Conservation (phyloP, 92 coral and sea anemone genomes). For the Porites lobata region DNA sequence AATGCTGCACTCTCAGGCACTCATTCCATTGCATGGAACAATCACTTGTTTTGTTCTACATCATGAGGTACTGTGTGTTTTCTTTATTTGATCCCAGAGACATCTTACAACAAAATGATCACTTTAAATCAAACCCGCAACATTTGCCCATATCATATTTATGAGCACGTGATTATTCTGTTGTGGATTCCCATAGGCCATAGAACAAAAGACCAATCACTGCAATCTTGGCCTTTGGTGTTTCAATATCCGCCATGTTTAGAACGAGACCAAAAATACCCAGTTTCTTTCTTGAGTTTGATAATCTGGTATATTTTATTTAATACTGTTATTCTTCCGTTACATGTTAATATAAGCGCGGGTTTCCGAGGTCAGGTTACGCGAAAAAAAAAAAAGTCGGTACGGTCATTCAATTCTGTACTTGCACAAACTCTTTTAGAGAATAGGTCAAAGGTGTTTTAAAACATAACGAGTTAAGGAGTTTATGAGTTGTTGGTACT, state of each 20-base stretch:
- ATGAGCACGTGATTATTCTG: constrained; percentile 10
- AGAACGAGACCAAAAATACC: not conserved
- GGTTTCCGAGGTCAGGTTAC: not conserved
- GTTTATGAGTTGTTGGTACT: constrained; percentile 28
- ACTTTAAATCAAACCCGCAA: too few relatives aligned
- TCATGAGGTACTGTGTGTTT: too few relatives aligned
- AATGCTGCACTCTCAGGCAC: too few relatives aligned
- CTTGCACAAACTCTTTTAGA: not conserved
- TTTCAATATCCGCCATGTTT: constrained; percentile 21
- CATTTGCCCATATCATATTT: not conserved
- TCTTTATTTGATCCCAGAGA: too few relatives aligned
- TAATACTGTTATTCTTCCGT: not conserved
- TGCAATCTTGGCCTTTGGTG: not conserved
- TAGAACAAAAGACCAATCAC: constrained; percentile 1
- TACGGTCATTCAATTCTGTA: not conserved
- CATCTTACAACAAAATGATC: too few relatives aligned
- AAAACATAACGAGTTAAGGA: constrained; percentile 22
- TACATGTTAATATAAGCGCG: not conserved
- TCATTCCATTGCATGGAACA: too few relatives aligned
- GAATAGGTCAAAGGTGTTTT: constrained; percentile 44
- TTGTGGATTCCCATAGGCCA: constrained; percentile 12
- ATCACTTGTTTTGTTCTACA: too few relatives aligned
- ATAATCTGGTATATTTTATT: not conserved
- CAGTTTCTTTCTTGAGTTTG: not conserved
- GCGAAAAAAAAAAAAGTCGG: not conserved